phyloP scores from a whole-genome alignment of 2,113 vertebrate species.

The Ginglymostoma cirratum region DNA sequence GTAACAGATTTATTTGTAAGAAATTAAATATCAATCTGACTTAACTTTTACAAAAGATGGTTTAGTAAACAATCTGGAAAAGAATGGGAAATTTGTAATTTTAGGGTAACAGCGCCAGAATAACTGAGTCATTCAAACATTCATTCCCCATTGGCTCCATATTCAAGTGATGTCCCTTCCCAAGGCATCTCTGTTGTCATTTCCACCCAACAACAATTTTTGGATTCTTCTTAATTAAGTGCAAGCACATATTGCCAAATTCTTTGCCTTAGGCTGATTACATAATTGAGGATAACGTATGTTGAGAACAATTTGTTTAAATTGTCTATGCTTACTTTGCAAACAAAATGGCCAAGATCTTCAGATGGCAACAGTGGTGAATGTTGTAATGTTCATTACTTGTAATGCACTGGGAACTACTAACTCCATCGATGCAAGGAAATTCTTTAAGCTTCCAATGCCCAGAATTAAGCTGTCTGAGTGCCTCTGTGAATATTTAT shows the following conservation, averaged over 20 bases:
- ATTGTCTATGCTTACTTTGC: not conserved
- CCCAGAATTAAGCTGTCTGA: not conserved
- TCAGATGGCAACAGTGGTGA: not conserved
- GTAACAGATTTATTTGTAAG: not conserved
- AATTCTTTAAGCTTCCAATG: not conserved
- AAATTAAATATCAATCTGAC: not conserved
- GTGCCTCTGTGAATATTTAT: too few relatives aligned
- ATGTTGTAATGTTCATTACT: not conserved
- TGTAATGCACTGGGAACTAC: not conserved
- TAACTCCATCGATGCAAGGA: not conserved
- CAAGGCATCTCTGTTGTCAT: not conserved
- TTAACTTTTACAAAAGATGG: not conserved
- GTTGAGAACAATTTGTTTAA: not conserved
- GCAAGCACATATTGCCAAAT: not conserved
- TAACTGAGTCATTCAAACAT: not conserved
- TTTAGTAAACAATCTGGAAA: not conserved
- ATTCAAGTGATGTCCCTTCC: not conserved
- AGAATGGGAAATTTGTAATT: not conserved
- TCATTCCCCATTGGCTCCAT: not conserved
- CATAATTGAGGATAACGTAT: not conserved
- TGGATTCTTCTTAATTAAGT: not conserved
- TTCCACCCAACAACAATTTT: not conserved
- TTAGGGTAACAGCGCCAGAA: not conserved
- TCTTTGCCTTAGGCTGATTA: not conserved
- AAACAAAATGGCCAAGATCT: not conserved